Conservation (phyloP, 1,140 invertebrate species). For the Eciton burchellii region DNA sequence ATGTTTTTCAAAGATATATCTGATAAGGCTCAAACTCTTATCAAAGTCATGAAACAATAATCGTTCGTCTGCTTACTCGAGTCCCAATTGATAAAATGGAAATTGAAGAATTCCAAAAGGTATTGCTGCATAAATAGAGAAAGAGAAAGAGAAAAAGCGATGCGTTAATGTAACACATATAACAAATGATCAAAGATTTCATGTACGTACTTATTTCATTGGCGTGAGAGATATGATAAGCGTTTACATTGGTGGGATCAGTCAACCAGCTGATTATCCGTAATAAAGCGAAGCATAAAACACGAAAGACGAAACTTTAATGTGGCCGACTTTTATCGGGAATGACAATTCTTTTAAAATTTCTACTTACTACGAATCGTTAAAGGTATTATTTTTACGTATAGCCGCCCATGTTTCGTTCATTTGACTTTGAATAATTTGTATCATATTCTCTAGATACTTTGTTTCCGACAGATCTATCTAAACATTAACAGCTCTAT, state of each 20-base stretch:
- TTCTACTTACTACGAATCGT: conserved; percentile 77
- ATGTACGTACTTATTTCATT: conserved; percentile 91
- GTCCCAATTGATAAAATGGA: conserved; percentile 87
- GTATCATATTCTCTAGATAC: conserved; percentile 89
- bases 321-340: background rate
- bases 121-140: conserved; percentile 88
- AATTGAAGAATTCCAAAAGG: conserved; percentile 91
- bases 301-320: background rate
- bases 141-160: conserved; percentile 37
- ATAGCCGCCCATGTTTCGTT: conserved; percentile 72
- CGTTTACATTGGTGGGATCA: conserved; percentile 91
- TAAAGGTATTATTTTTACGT: conserved; percentile 78
- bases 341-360: background rate
- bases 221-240: conserved; percentile 90
- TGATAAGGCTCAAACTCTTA: no score
- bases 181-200: background rate
- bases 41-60: background rate
- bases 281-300: conserved; percentile 63
- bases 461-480: conserved; percentile 83
- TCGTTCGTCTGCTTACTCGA: conserved; percentile 80
- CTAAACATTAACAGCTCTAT: conserved; percentile 70
- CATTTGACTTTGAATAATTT: conserved; percentile 80
- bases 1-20: background rate
- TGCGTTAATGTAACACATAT: conserved; percentile 4
- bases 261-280: conserved; percentile 87